Evolutionary conservation across 2,113 vertebrate genomes (phyloP).

Genomic region (Bubo bubo): DNA sequence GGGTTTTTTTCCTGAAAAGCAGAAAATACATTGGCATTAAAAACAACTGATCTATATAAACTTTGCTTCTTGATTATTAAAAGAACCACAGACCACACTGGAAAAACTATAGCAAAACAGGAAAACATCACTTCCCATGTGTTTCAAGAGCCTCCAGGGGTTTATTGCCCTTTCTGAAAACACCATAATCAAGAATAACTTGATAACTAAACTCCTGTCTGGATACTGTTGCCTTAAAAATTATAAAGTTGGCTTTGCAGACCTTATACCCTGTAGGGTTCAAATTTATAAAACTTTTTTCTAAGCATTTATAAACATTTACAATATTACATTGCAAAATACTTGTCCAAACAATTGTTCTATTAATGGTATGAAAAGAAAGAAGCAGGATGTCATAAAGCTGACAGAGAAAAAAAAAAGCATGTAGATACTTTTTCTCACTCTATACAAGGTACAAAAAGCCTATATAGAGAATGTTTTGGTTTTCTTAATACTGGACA

Average conservation of each 20-base stretch:
- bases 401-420: not conserved
- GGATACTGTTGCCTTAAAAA: conserved; percentile 47
- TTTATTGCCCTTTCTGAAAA: conserved; percentile 67
- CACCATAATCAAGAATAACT: conserved; percentile 60
- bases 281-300: conserved; percentile 30
- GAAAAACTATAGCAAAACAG: conserved; percentile 39
- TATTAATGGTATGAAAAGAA: not conserved
- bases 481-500: not conserved
- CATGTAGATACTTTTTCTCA: not conserved
- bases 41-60: conserved; percentile 46
- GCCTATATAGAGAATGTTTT: not conserved
- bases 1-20: not conserved
- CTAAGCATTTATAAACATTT: conserved; percentile 7
- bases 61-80: conserved; percentile 59
- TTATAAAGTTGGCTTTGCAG: conserved; percentile 58
- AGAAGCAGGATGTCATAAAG: not conserved
- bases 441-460: not conserved
- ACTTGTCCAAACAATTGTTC: not conserved
- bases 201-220: conserved; percentile 57
- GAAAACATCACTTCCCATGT: conserved; percentile 35
- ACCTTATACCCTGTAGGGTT: not conserved
- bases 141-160: conserved; percentile 52
- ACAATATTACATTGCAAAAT: not conserved
- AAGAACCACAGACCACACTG: conserved; percentile 48
- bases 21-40: conserved; percentile 37